Evolutionary conservation across 2,113 vertebrate species (phyloP), one percentile per base, ranked within the genome.

Genomic region (Pangasianodon hypophthalmus): DNA sequence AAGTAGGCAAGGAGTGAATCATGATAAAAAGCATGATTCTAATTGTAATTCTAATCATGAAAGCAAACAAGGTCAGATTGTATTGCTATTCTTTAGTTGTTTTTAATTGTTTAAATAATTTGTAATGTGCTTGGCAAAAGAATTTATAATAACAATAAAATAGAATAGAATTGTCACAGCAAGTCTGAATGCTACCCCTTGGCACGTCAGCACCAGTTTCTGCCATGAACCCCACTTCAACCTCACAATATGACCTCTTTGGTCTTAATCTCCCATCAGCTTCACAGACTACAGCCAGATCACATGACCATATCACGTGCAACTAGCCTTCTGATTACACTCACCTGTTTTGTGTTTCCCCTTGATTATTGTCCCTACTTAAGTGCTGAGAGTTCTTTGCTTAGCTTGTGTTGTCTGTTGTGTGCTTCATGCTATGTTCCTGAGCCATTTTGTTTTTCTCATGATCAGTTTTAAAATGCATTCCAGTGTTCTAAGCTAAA

Each of bases 51-150:
- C 94, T 95, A 92, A 95, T 92, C 92, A 88, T 88, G 87, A 90
- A 90, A 93, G 92, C 44, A 94, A 94, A 93, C 93, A 93, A 92
- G 89, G 92, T 83, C 50, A 92, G 91, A 92, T 89, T 85, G 91
- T 95, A 96, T 96, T 94, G 95, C 95, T 95, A 95, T 87, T 92
- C 90, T 91, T 91, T 92, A 90, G 92, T 92, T 93, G 9, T 94
- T 95, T 93, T 93, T 62, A 93, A 95, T 95, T 94, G 94, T 96
- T 96, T 96, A 95, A 93, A 94, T 96, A 93, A 91, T 24, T 67
- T 64, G 91, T 93, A 93, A 94, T 95, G 94, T 95, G 95, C 94
- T 94, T 92, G 89, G 91, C 91, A 90, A 90, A 92, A 91, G 91
- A 21, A 87, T 89, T 92, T 41, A 86, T 94, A 94, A 94, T 94